A percentile compares a stretch with the other conserved stretches of the same genome.
Conservation (phyloP, 2,888 invertebrate genomes). For the Heliconius hortense region DNA sequence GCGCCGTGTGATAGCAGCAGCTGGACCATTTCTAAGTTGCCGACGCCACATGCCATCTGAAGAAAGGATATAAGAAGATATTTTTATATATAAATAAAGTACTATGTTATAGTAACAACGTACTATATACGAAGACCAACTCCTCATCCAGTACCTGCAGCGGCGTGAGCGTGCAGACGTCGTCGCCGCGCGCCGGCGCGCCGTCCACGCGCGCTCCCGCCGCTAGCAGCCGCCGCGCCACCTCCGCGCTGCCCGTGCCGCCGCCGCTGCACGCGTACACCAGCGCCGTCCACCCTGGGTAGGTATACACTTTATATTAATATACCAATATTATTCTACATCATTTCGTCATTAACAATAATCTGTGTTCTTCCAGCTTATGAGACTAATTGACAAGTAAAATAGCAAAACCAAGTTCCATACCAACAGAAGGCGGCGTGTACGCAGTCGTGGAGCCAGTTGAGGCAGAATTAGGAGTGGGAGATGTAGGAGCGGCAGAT, state of each 20-base stretch:
- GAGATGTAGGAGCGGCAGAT: constrained; percentile 55
- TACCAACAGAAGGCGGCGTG: constrained; percentile 74
- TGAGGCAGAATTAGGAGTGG: constrained; percentile 21
- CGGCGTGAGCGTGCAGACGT: constrained; percentile 93
- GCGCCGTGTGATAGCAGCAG: constrained; percentile 91
- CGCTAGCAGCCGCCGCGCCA: constrained; percentile 87
- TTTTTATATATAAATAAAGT: not conserved
- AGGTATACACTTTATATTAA: not conserved
- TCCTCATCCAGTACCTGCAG: constrained; percentile 86
- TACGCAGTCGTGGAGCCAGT: constrained; percentile 49
- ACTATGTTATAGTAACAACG: too few species aligned
- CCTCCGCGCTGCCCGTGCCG: constrained; percentile 64
- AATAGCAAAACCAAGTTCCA: constrained; percentile 17
- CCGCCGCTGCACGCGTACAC: constrained; percentile 85
- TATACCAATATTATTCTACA: not conserved
- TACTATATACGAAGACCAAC: too few species aligned
- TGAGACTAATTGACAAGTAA: not conserved
- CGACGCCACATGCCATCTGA: constrained; percentile 89
- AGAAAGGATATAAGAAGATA: constrained; percentile 10
- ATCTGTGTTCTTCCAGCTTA: too few species aligned
- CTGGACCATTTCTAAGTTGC: constrained; percentile 90
- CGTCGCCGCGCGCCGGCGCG: constrained; percentile 90
- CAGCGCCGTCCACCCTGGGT: constrained; percentile 89
- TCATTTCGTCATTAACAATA: too few species aligned
- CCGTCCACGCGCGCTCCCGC: constrained; percentile 93